Base-by-base conservation (phyloP, 2,113 vertebrate genomes). In the Pseudolaguvia tuberculata region DNA sequence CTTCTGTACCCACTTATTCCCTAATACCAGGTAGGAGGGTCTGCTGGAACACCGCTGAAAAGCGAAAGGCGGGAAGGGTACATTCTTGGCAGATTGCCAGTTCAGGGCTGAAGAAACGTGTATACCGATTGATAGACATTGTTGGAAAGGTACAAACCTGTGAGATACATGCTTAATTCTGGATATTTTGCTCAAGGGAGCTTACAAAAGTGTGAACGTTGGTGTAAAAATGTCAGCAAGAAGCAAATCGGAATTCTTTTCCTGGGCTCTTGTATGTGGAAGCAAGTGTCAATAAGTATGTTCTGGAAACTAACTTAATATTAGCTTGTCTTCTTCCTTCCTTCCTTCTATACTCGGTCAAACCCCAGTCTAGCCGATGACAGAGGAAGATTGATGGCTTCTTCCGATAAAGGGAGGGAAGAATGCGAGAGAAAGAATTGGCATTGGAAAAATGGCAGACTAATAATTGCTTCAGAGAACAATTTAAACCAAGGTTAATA, bases 371-470 rank as follows among this genome's bases (percentile, higher is more conserved):
- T 70, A 73, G 56, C 61, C 21, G 51, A 53, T 80, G 79, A 74
- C 75, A 77, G 75, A 65, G 23, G 48, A 73, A 73, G 75, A 80
- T 77, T 77, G 79, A 80, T 80, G 57, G 73, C 79, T 77, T 80
- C 42, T 57, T 80, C n/a, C 42, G 63, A 68, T 70, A 35, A 20
- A 86, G 78, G 87, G 86, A 80, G 86, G 81, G 76, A 73, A 50
- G 81, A 78, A 78, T 81, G 62, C 25, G 42, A 45, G 72, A 39
- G 76, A 12, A 55, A 72, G 55, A 17, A 15, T 42, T 8, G 25
- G 14, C 14, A 58, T 7, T 27, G 23, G 56, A 57, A 58, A 25
- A 56, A 25, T 23, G 12, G 10, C 14, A 5, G 15, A 58, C 5
- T 1, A 58, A 29, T 81, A 82, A 80, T 81, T 79, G 79, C 84